Evolutionary conservation across 2,888 invertebrate genomes (phyloP).

Genomic region (Phorcus lineatus): DNA sequence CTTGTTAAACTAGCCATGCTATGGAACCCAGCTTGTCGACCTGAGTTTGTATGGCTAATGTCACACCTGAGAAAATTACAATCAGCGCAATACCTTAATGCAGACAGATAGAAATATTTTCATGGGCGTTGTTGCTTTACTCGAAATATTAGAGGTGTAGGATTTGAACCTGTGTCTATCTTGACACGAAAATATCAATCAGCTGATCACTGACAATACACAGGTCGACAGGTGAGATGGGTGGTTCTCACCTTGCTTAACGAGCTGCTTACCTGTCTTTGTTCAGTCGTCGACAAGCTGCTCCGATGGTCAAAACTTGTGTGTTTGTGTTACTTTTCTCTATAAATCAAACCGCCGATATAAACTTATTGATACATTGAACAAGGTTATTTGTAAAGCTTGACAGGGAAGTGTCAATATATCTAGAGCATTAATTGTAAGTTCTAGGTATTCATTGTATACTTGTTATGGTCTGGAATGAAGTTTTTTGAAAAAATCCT

Average conservation of each 20-base stretch:
- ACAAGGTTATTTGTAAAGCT: too few species aligned
- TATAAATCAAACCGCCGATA: too few species aligned
- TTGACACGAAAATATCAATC: conserved; percentile 5
- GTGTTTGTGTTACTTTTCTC: too few species aligned
- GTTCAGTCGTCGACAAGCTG: too few species aligned
- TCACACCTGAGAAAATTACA: not conserved
- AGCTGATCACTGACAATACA: not conserved
- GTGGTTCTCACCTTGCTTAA: not conserved
- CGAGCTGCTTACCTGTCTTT: not conserved
- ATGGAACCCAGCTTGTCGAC: not conserved
- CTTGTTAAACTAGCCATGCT: not conserved
- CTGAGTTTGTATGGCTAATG: not conserved
- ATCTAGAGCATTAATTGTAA: too few species aligned
- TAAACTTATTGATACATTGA: too few species aligned
- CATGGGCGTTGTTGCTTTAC: not conserved
- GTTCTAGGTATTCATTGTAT: too few species aligned
- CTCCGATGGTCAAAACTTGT: too few species aligned
- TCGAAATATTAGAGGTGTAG: too few species aligned
- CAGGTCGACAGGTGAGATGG: not conserved
- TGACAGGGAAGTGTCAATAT: too few species aligned
- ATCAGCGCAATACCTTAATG: not conserved
- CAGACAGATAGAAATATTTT: not conserved
- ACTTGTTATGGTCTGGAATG: too few species aligned
- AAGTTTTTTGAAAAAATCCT: too few species aligned
- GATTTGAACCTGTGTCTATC: not conserved